phyloP scores from a whole-genome alignment of 2,113 vertebrate species.

The Colinus virginianus region DNA sequence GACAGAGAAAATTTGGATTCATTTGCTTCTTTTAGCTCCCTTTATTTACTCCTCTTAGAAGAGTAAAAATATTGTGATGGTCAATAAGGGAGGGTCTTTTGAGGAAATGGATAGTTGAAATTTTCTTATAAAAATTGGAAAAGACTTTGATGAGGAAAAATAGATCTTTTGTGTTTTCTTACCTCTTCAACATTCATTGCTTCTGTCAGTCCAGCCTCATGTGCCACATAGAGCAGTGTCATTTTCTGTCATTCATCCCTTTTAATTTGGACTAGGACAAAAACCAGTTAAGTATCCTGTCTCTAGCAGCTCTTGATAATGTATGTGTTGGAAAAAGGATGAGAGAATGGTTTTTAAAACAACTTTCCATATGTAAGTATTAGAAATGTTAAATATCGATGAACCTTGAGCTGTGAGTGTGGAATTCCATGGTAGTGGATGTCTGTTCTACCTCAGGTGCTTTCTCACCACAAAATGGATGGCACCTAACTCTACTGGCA shows the following conservation, averaged over 20 bases:
- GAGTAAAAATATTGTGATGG: not conserved
- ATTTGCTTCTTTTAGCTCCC: not conserved
- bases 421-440: not conserved
- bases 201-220: not conserved
- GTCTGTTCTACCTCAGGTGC: not conserved
- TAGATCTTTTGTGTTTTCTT: not conserved
- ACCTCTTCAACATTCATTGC: not conserved
- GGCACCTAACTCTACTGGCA: not conserved
- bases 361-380: not conserved
- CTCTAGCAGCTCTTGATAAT: not conserved
- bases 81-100: not conserved
- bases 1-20: not conserved
- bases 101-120: not conserved
- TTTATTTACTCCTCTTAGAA: not conserved
- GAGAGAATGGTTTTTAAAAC: not conserved
- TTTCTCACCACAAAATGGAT: not conserved
- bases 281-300: not conserved
- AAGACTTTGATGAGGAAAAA: not conserved
- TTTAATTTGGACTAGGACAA: not conserved
- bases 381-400: not conserved
- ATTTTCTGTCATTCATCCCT: rapidly evolving
- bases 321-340: too few relatives aligned
- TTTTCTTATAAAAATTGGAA: not conserved
- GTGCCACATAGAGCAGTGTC: not conserved
- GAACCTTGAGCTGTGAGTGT: not conserved